Evolutionary conservation across 2,888 invertebrate species (phyloP).

Genomic region (Polyommatus iphigenia): DNA sequence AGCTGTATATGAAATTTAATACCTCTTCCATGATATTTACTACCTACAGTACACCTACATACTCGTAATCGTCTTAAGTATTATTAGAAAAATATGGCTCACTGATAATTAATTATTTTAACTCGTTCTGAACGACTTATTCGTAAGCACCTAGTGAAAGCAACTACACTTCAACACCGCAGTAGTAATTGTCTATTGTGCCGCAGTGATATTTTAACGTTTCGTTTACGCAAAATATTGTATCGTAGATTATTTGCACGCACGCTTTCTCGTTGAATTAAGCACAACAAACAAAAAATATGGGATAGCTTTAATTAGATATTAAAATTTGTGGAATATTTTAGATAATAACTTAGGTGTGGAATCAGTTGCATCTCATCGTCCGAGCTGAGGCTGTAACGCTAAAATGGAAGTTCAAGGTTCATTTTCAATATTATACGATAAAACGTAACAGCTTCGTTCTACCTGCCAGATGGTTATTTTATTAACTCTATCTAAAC

Average conservation of each 20-base stretch:
- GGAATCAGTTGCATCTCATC: constrained; percentile 4
- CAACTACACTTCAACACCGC: constrained; percentile 26
- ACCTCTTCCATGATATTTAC: constrained; percentile 35
- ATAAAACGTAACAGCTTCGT: neutral
- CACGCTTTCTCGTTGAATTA: constrained; percentile 60
- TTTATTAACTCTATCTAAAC: neutral
- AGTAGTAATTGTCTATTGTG: no score
- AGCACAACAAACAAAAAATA: constrained; percentile 74
- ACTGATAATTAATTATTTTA: neutral
- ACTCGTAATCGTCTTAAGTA: constrained; percentile 10
- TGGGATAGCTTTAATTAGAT: constrained; percentile 80
- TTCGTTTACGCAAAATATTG: constrained; percentile 18
- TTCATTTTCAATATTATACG: neutral
- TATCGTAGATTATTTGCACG: constrained; percentile 38
- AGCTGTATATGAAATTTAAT: constrained; percentile 42
- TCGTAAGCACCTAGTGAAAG: constrained; percentile 29
- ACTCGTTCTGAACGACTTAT: constrained; percentile 26
- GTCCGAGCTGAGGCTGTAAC: neutral
- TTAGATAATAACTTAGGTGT: constrained; percentile 10
- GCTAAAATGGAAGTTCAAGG: neutral
- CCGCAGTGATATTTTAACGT: constrained; percentile 24
- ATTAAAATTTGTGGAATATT: constrained; percentile 41
- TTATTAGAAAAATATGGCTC: constrained; percentile 27
- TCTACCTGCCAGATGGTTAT: neutral
- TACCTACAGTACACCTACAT: constrained; percentile 5